Percentiles rank a stretch among this genome's conserved stretches.
These are phyloP conservation scores for Drosophila mercatorum DNA, from an alignment of 2,888 invertebrate genomes.

Conservation along the genomic window DNA sequence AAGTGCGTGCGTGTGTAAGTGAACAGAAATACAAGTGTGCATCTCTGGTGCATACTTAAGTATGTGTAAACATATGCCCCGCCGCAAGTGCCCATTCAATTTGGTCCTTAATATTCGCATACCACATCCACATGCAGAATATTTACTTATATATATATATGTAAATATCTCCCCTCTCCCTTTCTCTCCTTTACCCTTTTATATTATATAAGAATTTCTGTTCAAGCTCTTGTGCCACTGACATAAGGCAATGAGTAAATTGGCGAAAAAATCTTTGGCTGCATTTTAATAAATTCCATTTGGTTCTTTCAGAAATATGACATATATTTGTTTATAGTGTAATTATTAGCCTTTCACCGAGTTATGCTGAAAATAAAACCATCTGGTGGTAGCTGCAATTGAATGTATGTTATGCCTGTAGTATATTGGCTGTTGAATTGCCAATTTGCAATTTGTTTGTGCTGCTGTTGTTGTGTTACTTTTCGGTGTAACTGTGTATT, in stretches of 20 bases:
- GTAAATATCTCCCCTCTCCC: not conserved
- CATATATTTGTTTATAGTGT: conserved; percentile 23
- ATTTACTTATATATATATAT: not conserved
- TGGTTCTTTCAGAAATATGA: not conserved
- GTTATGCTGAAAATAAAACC: conserved; percentile 6
- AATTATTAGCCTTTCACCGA: conserved; percentile 27
- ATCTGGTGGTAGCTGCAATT: not conserved
- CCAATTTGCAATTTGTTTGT: conserved; percentile 13
- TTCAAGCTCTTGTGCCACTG: conserved; percentile 4
- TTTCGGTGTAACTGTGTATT: conserved; percentile 24
- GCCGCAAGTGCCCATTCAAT: conserved; percentile 74
- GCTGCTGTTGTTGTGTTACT: not conserved
- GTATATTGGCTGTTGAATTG: conserved; percentile 16
- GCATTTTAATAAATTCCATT: conserved; percentile 1
- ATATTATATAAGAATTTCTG: not conserved
- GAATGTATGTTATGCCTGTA: not conserved
- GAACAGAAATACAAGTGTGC: conserved; percentile 44
- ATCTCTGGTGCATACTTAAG: conserved; percentile 53
- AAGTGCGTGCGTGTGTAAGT: conserved; percentile 24
- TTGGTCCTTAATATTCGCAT: conserved; percentile 53
- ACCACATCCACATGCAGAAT: not conserved
- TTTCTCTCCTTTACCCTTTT: not conserved
- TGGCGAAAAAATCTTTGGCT: not conserved
- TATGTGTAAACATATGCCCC: conserved; percentile 65
- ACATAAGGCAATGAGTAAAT: not conserved